These are phyloP conservation scores for Homarus gammarus DNA, from an alignment of 2,888 invertebrate genomes.

Conservation along the genomic window DNA sequence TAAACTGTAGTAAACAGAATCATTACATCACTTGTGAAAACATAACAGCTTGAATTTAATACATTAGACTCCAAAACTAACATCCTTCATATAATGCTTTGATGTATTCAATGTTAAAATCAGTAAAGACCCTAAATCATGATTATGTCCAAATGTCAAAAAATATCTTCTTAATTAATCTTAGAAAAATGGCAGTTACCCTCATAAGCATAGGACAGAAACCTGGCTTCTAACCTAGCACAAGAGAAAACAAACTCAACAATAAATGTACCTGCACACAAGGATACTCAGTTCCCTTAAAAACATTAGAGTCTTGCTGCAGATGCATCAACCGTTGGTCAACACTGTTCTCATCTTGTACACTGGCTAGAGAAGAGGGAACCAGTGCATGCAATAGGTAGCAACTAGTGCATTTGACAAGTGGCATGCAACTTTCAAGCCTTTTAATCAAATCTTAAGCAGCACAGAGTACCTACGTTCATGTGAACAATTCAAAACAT, in stretches of 20 bases:
- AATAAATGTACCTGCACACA: background rate
- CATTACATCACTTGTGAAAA: too few relatives aligned
- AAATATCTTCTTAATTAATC: background rate
- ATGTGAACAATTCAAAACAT: background rate
- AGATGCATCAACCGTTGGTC: background rate
- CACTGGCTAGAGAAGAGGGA: background rate
- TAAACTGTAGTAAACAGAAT: too few relatives aligned
- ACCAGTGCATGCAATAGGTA: conserved; percentile 1
- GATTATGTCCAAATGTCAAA: background rate
- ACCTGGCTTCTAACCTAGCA: background rate
- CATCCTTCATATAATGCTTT: background rate
- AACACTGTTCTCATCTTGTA: background rate
- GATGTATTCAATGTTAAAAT: background rate
- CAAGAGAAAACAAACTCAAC: background rate
- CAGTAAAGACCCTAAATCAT: background rate
- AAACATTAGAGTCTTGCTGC: background rate
- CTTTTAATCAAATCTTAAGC: background rate
- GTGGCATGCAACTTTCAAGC: conserved; percentile 12
- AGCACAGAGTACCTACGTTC: conserved; percentile 44
- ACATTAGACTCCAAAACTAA: background rate
- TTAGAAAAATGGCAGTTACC: conserved; percentile 5
- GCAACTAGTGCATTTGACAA: conserved; percentile 20
- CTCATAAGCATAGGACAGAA: conserved; percentile 3
- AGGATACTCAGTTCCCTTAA: background rate
- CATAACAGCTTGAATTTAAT: too few relatives aligned